Conservation (phyloP, 2,113 vertebrate species). For the Felis catus region DNA sequence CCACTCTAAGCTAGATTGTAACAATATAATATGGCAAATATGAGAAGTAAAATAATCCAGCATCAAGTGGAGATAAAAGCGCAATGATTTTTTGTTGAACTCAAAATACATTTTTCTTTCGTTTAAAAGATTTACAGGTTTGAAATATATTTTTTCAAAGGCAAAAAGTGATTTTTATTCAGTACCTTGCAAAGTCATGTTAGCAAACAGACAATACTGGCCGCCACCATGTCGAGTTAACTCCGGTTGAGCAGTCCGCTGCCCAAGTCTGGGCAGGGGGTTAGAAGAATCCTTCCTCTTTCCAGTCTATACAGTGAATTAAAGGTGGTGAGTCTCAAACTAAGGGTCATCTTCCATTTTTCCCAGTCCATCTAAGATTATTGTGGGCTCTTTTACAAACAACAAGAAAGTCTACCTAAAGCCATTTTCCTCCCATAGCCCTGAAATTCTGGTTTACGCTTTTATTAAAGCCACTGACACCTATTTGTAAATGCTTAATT, state of each 20-base stretch:
- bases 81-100: neutral
- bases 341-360: neutral
- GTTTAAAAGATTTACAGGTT: neutral
- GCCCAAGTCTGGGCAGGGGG: neutral
- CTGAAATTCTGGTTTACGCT: neutral
- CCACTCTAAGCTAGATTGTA: neutral
- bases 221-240: neutral
- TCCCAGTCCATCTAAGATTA: neutral
- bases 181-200: neutral
- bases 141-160: conserved; percentile 22
- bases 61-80: neutral
- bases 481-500: conserved; percentile 23
- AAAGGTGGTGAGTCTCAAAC: neutral
- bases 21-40: conserved; percentile 12
- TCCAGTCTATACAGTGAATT: neutral
- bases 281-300: neutral
- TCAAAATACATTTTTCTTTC: neutral
- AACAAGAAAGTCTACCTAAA: neutral
- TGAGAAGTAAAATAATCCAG: conserved; percentile 44
- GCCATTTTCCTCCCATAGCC: neutral
- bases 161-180: neutral
- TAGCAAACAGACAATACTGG: neutral
- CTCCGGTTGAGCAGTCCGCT: neutral
- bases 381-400: neutral
- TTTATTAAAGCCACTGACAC: neutral